A percentile compares a stretch with the other conserved stretches of the same genome.
These are phyloP conservation scores for Propithecus perrieri DNA, from an alignment of 2,797 vertebrate genomes.

Conservation along the genomic window DNA sequence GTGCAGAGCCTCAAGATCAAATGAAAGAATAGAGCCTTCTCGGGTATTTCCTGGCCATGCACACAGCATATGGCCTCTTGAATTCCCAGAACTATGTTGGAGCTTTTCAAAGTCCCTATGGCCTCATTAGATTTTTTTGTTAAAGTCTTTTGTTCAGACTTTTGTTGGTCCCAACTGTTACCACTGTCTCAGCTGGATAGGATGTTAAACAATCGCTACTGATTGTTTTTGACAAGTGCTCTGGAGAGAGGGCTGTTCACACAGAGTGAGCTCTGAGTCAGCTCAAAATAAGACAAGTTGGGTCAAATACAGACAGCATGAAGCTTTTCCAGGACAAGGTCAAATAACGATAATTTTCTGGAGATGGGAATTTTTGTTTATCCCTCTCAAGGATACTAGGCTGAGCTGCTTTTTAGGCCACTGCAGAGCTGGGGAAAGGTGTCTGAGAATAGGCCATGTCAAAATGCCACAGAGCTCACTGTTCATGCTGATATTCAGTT, in stretches of 20 bases:
- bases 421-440: not conserved
- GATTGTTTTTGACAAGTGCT: no score
- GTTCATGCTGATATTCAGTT: not conserved
- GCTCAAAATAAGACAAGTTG: not conserved
- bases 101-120: not conserved
- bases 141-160: not conserved
- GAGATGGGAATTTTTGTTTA: no score
- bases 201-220: no score
- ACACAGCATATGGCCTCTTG: not conserved
- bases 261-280: not conserved
- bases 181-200: no score
- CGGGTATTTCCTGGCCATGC: not conserved
- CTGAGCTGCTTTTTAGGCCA: not conserved
- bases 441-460: no score
- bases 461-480: not conserved
- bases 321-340: not conserved
- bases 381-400: not conserved
- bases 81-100: not conserved
- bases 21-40: not conserved
- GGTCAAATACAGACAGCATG: not conserved
- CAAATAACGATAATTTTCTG: not conserved
- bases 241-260: not conserved
- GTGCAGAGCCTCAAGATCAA: not conserved
- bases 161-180: not conserved
- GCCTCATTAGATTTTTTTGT: not conserved